phyloP scores from a whole-genome alignment of 2,113 vertebrate genomes.

The Nymphicus hollandicus region DNA sequence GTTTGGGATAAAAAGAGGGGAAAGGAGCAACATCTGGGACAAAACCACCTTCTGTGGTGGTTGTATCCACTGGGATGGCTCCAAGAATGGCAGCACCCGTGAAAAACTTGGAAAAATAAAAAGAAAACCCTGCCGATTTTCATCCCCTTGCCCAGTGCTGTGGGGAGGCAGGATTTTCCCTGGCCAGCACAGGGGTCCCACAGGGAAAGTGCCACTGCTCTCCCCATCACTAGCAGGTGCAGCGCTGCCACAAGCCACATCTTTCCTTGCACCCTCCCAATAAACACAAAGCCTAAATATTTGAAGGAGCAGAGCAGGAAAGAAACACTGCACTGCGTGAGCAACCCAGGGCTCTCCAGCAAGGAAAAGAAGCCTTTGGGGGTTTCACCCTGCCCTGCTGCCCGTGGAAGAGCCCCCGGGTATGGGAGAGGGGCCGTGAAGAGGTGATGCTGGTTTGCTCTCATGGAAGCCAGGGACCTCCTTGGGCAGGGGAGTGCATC shows the following conservation, averaged over 20 bases:
- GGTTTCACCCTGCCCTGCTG: background rate
- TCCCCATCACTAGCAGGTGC: background rate
- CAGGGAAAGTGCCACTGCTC: rapidly evolving
- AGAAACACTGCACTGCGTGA: background rate
- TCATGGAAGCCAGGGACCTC: rapidly evolving
- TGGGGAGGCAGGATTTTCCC: background rate
- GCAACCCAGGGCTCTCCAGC: background rate
- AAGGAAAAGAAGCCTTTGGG: background rate
- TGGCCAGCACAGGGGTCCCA: background rate
- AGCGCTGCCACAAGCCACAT: background rate
- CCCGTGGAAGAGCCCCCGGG: rapidly evolving
- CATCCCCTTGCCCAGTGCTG: background rate
- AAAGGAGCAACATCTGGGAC: background rate
- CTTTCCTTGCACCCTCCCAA: background rate
- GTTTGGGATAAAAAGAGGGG: background rate
- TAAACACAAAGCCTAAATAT: background rate
- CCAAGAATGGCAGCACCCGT: rapidly evolving
- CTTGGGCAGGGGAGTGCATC: background rate
- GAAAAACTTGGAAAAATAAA: background rate
- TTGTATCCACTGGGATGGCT: background rate
- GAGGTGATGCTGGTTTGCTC: rapidly evolving
- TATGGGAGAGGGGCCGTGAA: rapidly evolving
- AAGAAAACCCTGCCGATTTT: background rate
- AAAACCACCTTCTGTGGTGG: background rate
- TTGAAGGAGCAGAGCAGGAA: background rate